Conservation (phyloP, 2,113 vertebrate species). For the Tachuris rubrigastra region DNA sequence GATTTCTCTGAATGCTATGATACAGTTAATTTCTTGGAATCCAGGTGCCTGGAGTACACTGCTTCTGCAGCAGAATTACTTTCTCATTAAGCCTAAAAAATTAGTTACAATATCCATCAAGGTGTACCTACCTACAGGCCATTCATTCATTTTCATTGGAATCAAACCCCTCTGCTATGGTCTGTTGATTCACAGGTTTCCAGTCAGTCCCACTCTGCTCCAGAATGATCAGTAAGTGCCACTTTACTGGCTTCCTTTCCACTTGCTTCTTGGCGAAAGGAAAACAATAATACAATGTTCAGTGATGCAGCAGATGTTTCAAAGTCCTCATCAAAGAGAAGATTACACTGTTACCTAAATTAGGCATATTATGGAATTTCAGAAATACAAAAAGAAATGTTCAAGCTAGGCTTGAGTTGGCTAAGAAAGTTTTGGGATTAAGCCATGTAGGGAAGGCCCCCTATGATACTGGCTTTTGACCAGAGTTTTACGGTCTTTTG, state of each 20-base stretch:
- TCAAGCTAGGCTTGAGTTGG: neutral
- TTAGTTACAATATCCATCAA: neutral
- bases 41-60: neutral
- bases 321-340: neutral
- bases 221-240: neutral
- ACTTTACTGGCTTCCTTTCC: neutral
- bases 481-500: neutral
- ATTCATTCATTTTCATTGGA: neutral
- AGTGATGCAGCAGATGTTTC: neutral
- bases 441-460: fast-evolving
- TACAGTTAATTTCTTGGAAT: neutral
- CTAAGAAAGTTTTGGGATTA: neutral
- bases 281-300: neutral
- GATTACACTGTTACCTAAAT: neutral
- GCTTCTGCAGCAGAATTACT: neutral
- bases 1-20: neutral
- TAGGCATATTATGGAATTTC: neutral
- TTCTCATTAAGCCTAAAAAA: neutral
- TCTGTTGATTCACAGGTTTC: neutral
- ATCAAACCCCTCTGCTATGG: fast-evolving
- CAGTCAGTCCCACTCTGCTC: neutral
- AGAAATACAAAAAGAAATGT: neutral
- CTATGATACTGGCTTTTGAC: neutral
- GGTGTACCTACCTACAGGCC: neutral
- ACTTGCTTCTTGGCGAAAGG: neutral